Base-by-base conservation (phyloP, 2,797 vertebrate genomes). In the Menidia menidia region DNA sequence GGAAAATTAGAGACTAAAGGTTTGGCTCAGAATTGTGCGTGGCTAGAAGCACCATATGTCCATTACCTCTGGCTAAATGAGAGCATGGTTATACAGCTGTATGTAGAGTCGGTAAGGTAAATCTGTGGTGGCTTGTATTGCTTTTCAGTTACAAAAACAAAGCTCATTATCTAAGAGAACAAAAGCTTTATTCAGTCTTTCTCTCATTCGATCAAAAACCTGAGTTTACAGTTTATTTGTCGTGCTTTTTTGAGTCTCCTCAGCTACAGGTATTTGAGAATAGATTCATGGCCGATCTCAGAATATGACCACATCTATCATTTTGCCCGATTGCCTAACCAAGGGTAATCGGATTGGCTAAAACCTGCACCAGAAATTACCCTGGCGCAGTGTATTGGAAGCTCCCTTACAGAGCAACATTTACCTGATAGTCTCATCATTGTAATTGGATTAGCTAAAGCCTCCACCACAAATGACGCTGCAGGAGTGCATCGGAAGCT, bases 371-470 rank as follows among this genome's bases (percentile, higher is more conserved):
- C 51, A 32, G 5, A 6, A 15, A 52, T 52, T 13, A 53, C 30
- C 51, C 51, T 16, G 35, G 13, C 45, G 48, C 6, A 7, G 35
- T 54, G 32, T 16, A 60, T 8, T 57, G 54, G 16, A 51, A 43
- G 53, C 44, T 44, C 16, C 19, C 44, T 14, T 30, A 53, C 54
- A 53, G 50, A 45, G 66, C 48, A 39, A 31, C 53, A 1, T 57
- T 71, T 51, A 61, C 75, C 81, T 60, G 70, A 77, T 77, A 56
- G 73, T 75, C 76, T 88, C 85, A 88, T 88, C 73, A 19, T 8
- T 64, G 18, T 83, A 87, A 91, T 80, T 81, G 84, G 91, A 91
- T 93, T 91, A 89, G 61, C 58, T 30, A 75, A 89, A 91, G 74
- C 81, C 73, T 67, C 5, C 14, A 0, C 63, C 42, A 54, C 54